Evolutionary conservation across 2,888 invertebrate genomes (phyloP).

Genomic region (Mellilla xanthometata): DNA sequence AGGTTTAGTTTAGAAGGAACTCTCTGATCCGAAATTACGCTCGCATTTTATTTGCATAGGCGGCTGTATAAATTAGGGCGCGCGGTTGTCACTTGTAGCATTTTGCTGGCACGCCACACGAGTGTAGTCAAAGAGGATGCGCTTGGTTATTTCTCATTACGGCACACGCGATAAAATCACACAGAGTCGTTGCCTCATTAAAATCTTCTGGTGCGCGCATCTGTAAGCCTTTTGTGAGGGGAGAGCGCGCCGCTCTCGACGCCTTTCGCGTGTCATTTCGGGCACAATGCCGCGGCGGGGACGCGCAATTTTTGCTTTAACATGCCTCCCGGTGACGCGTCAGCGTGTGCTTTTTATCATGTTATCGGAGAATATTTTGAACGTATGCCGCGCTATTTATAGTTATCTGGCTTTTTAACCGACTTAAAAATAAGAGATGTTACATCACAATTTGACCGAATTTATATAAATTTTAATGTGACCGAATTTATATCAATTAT

Average conservation of each 20-base stretch:
- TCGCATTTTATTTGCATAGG: conserved; percentile 32
- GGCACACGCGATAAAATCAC: conserved; percentile 80
- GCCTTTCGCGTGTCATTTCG: conserved; percentile 81
- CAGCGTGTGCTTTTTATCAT: conserved; percentile 60
- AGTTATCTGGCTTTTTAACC: not conserved
- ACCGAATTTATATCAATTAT: no score
- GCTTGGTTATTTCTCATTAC: conserved; percentile 82
- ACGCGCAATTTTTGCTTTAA: conserved; percentile 67
- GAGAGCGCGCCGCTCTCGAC: conserved; percentile 70
- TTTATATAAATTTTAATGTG: no score
- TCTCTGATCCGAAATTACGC: conserved; percentile 28
- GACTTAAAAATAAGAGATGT: no score
- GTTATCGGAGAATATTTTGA: conserved; percentile 60
- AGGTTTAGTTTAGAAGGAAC: conserved; percentile 32
- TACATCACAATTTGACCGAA: no score
- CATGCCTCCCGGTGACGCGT: conserved; percentile 42
- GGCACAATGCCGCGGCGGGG: conserved; percentile 69
- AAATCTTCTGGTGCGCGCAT: conserved; percentile 82
- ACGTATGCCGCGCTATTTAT: conserved; percentile 48
- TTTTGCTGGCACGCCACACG: conserved; percentile 57
- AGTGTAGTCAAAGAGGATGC: conserved; percentile 76
- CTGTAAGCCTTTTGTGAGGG: conserved; percentile 80
- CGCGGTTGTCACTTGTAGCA: conserved; percentile 55
- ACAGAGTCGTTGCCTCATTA: conserved; percentile 82
- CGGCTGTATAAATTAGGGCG: conserved; percentile 40